Evolutionary conservation across 2,888 invertebrate genomes (phyloP), one percentile per base, ranked within the genome.

Genomic region (Empis livida): DNA sequence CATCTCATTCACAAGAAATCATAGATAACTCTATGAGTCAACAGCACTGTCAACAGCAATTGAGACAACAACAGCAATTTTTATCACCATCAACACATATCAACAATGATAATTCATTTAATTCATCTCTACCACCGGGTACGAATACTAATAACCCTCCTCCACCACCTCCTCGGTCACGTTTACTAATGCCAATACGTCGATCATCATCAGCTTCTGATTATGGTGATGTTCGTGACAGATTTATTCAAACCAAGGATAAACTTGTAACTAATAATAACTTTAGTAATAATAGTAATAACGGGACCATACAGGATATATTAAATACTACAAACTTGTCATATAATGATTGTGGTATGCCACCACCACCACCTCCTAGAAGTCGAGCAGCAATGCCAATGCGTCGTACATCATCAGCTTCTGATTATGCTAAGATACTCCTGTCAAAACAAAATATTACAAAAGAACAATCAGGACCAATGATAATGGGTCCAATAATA

Each of bases 161-260:
- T 11, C 69, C 69, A 37, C 67, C 67, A 11, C 67, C 69, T 5
- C 68, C 68, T 0, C 61, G 68, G 11, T 58, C 65, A 1, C 61
- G 68, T 13, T 64, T 64, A 2, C 55, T 67, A 20, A 57, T 67
- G 59, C 65, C 67, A 42, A 20, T 68, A 44, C 57, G 67, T 2
- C 62, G 82, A 52, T 81, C 82, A 0, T 81, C 81, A 6, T 80
- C 80, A 3, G 82, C 82, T 3, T 82, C 82, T 0, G 82, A 82
- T 56, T 82, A 82, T 57, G 77, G 78, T 1, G 67, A 68, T 40
- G 60, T 65, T 46, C 61, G 70, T 9, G 70, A 69, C 43, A 62
- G 61, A 39, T 63, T 62, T 31, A 58, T 59, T 23, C 57, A 59
- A 3, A 49, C 54, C 5, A 49, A 47, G 42, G 48, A 53, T 2